Evolutionary conservation across 1,140 invertebrate species (phyloP), one percentile per base, ranked within the genome.

Genomic region (Atopsyche davidsoni): DNA sequence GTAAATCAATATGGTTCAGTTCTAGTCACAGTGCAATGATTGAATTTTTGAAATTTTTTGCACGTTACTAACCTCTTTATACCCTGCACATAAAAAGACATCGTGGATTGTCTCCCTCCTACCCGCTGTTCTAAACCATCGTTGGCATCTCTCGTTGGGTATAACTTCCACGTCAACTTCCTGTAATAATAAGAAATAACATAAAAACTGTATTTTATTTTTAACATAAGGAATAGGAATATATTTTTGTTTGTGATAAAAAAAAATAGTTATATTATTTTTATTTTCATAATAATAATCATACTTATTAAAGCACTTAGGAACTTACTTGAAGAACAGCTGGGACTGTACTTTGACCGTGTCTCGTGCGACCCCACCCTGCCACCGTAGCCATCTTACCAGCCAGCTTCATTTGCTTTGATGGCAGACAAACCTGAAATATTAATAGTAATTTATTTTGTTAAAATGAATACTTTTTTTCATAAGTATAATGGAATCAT

Each of bases 1-100:
- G n/a, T n/a, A n/a, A n/a, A n/a, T n/a, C n/a, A n/a, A n/a, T n/a
- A n/a, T n/a, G n/a, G n/a, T n/a, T n/a, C n/a, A n/a, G n/a, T n/a
- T n/a, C n/a, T n/a, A n/a, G n/a, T n/a, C n/a, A n/a, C n/a, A n/a
- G n/a, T n/a, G n/a, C n/a, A n/a, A n/a, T n/a, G n/a, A n/a, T n/a
- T n/a, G n/a, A n/a, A n/a, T n/a, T n/a, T n/a, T n/a, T n/a, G n/a
- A n/a, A n/a, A n/a, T n/a, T n/a, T n/a, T n/a, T n/a, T n/a, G n/a
- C n/a, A n/a, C n/a, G n/a, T n/a, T 16, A 39, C 14, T 73, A 46
- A 85, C 87, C 68, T 92, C 86, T 66, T 91, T 89, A 53, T 91
- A 91, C 19, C 92, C 92, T 2, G 92, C 92, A 66, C 92, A 96
- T 0, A 95, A 73, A 65, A 96, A 95, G 1, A 94, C 91, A 58